A percentile compares a stretch with the other conserved stretches of the same genome.
Evolutionary conservation across 2,888 invertebrate species (phyloP).

Genomic region (Coremacera marginata): DNA sequence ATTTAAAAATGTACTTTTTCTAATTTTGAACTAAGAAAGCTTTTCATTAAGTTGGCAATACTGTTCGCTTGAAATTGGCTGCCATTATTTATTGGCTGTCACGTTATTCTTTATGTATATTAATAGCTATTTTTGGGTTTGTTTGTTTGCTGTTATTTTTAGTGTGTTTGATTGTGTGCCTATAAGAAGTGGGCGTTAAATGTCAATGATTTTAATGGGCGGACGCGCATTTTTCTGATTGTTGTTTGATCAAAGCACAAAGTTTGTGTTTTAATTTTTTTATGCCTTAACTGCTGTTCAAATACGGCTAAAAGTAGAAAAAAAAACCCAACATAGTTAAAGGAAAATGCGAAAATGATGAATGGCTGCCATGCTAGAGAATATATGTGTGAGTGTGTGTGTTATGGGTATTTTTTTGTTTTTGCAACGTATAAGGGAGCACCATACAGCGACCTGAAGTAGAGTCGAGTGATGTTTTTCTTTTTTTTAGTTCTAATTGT

Average conservation of each 20-base stretch:
- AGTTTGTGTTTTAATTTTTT: neutral
- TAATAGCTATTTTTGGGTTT: neutral
- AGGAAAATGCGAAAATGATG: slow-evolving; percentile 39
- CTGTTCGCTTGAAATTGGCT: neutral
- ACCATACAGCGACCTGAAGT: neutral
- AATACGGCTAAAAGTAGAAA: slow-evolving; percentile 9
- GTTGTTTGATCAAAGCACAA: slow-evolving; percentile 51
- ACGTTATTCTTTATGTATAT: no score
- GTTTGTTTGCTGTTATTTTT: neutral
- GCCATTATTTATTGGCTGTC: neutral
- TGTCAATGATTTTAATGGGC: slow-evolving; percentile 64
- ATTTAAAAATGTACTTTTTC: no score
- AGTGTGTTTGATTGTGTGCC: neutral
- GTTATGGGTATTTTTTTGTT: no score
- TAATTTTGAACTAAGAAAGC: neutral
- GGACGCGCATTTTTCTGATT: slow-evolving; percentile 60
- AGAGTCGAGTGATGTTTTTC: neutral
- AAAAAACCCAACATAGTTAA: slow-evolving; percentile 12
- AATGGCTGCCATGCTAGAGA: slow-evolving; percentile 24
- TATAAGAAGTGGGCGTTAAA: slow-evolving; percentile 53
- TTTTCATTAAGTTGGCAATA: neutral
- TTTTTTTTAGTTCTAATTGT: neutral
- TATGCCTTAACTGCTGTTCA: slow-evolving; percentile 5
- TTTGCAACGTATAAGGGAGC: slow-evolving; percentile 17
- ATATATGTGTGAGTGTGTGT: neutral